These are phyloP conservation scores for Myotis brandtii DNA, from an alignment of 2,113 vertebrate genomes.

Conservation along the genomic window DNA sequence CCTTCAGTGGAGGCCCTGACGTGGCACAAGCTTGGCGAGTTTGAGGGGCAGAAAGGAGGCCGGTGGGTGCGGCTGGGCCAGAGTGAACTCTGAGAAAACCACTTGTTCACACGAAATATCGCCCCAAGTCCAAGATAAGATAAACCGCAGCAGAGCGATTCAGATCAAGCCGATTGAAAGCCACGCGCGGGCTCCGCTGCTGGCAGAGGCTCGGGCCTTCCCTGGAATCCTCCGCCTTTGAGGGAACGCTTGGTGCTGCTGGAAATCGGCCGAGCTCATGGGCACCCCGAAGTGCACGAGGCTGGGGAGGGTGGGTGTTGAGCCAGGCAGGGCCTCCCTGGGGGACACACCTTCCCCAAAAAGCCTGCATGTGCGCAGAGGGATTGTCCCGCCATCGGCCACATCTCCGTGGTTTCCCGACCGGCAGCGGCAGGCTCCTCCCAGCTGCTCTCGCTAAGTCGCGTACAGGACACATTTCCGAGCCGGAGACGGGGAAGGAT, in stretches of 20 bases:
- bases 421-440: background rate
- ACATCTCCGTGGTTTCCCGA: background rate
- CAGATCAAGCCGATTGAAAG: background rate
- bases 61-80: accelerated
- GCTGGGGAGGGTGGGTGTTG: background rate
- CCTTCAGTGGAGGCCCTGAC: background rate
- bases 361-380: background rate
- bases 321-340: background rate
- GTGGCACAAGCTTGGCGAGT: background rate
- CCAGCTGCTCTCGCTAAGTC: constrained; percentile 66
- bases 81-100: background rate
- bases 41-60: background rate
- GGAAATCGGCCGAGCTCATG: background rate
- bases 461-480: constrained; percentile 82
- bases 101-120: background rate
- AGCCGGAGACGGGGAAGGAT: constrained; percentile 85
- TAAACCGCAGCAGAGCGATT: background rate
- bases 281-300: accelerated
- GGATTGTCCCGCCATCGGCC: background rate
- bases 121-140: background rate
- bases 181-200: background rate
- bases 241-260: background rate
- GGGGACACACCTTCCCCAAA: background rate
- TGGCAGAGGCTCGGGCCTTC: background rate
- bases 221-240: too few relatives aligned